Percentiles rank a stretch among this genome's conserved stretches.
Conservation (phyloP, 2,113 vertebrate genomes). For the Rhabdomys dilectus region DNA sequence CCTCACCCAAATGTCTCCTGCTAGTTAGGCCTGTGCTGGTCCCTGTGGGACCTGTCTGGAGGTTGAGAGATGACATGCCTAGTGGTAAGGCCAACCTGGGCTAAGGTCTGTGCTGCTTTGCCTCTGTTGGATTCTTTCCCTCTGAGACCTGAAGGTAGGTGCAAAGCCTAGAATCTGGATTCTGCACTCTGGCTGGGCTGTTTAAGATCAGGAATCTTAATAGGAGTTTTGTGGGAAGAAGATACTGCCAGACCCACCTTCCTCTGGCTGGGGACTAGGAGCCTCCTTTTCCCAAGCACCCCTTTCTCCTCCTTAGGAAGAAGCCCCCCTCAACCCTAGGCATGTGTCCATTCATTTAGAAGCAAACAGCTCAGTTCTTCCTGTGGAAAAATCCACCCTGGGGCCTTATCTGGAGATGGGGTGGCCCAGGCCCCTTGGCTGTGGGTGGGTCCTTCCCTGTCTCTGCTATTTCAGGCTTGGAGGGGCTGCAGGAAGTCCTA, state of each 20-base stretch:
- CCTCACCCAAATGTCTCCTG: not conserved
- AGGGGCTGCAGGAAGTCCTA: constrained; percentile 74
- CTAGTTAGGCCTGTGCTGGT: not conserved
- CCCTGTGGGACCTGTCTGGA: not conserved
- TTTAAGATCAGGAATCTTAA: not conserved
- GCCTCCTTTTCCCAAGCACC: not conserved
- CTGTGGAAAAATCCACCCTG: constrained; percentile 79
- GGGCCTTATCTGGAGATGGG: constrained; percentile 73
- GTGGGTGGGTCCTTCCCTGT: constrained; percentile 69
- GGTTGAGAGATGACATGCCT: not conserved
- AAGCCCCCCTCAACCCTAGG: not conserved
- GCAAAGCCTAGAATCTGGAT: not conserved
- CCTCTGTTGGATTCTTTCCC: not conserved
- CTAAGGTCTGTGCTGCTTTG: too few species aligned
- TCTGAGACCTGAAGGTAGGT: not conserved
- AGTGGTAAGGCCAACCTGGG: not conserved
- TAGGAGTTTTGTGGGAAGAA: not conserved
- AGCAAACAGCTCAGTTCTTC: constrained; percentile 74
- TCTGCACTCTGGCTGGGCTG: not conserved
- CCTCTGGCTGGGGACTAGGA: not conserved
- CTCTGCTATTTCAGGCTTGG: constrained; percentile 71
- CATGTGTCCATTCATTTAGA: constrained; percentile 69
- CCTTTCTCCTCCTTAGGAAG: constrained; percentile 17
- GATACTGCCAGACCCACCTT: not conserved
- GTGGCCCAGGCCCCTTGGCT: constrained; percentile 54